A percentile compares a stretch with the other conserved stretches of the same genome.
phyloP scores from a whole-genome alignment of 2,113 vertebrate genomes.

The Argyrosomus japonicus region DNA sequence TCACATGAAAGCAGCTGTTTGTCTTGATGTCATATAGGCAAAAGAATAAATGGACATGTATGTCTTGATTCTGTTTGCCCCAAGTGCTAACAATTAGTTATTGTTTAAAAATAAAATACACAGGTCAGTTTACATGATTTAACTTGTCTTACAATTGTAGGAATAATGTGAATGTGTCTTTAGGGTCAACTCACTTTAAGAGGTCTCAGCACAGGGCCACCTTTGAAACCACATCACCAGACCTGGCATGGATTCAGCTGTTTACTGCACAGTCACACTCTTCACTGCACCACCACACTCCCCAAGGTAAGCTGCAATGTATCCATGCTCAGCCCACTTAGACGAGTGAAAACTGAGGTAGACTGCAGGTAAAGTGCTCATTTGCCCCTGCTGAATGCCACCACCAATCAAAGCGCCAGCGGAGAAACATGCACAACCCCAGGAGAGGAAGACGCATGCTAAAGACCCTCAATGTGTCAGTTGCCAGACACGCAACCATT shows the following conservation, averaged over 20 bases:
- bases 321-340: background rate
- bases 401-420: slow-evolving; percentile 74
- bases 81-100: background rate
- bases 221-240: background rate
- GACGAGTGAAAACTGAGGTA: slow-evolving; percentile 35
- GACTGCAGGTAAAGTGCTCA: slow-evolving; percentile 7
- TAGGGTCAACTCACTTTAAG: background rate
- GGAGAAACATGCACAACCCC: slow-evolving; percentile 69
- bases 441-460: slow-evolving; percentile 55
- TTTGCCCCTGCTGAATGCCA: background rate
- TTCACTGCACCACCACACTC: background rate
- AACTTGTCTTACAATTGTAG: background rate
- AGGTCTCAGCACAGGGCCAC: background rate
- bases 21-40: background rate
- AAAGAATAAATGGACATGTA: background rate
- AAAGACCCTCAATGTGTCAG: slow-evolving; percentile 57
- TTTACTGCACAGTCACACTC: background rate
- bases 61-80: background rate
- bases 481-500: slow-evolving; percentile 35
- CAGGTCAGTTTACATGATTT: background rate
- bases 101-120: background rate
- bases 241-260: slow-evolving; percentile 4
- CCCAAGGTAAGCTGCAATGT: background rate
- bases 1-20: too few species aligned
- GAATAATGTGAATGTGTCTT: background rate